Base-by-base conservation (phyloP, 2,113 vertebrate species). In the Polyodon spathula region DNA sequence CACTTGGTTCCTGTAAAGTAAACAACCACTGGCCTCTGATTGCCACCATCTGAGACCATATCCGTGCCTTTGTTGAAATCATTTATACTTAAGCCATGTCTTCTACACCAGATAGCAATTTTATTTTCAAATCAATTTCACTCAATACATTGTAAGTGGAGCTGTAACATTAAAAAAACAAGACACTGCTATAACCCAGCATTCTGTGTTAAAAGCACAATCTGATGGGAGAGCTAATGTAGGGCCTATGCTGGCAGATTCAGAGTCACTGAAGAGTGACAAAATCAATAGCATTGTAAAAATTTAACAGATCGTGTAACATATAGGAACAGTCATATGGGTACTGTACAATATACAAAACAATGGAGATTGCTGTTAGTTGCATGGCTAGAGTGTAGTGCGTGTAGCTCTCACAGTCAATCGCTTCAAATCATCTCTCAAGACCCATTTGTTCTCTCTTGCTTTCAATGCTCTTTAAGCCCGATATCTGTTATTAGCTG, bases 111-210 rank as follows among this genome's bases (percentile, higher is more conserved):
- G 46, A 50, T 66, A 62, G 56, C 48, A 61, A n/a, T n/a, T n/a
- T n/a, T n/a, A 62, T 52, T 54, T 64, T 66, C 66, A 66, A 56
- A 72, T 75, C 64, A 59, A 51, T 63, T 66, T 62, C 70, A 42
- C 39, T 17, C 10, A 57, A 59, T 40, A 37, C 44, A 57, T 57
- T 56, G 61, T 63, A 37, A 54, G 56, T 14, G 6, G 11, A 50
- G 46, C 46, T 50, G 46, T 9, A 37, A 53, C 37, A 40, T 39
- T 37, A 51, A 58, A 58, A 54, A 14, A 55, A 46, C 55, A 63
- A 37, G 59, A 27, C 53, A 17, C 44, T 38, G 53, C 53, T 15
- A 37, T 64, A 37, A 7, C n/a, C n/a, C 40, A 63, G 37, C 58
- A 38, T 7, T 66, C 55, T 60, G 54, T 43, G 61, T 62, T 37